Evolutionary conservation across 2,113 vertebrate species (phyloP).

Genomic region (Halcyon malimbica): DNA sequence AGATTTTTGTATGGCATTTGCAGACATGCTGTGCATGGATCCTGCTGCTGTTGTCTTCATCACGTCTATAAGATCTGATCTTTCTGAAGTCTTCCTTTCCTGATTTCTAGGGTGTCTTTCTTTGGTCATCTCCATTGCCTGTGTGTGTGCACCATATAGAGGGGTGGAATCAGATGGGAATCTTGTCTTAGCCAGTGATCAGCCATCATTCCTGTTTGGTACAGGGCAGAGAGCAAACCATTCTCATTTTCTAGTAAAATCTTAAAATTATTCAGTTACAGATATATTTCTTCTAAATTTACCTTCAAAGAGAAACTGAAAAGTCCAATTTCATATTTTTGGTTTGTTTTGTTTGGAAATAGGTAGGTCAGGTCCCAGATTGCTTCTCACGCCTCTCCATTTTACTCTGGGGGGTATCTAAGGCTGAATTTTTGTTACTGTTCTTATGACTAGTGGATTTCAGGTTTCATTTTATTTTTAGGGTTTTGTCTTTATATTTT

Average conservation of each 20-base stretch:
- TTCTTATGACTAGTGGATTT: neutral
- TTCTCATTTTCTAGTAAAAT: neutral
- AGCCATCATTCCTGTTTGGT: neutral
- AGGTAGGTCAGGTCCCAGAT: neutral
- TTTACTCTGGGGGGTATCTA: neutral
- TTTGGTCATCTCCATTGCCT: neutral
- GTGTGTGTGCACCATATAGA: neutral
- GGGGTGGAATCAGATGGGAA: neutral
- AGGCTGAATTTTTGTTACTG: neutral
- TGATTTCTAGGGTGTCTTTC: neutral
- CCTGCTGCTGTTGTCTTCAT: neutral
- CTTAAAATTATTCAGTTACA: neutral
- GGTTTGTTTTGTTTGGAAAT: neutral
- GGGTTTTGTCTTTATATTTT: neutral
- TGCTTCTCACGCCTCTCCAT: neutral
- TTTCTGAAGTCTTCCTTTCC: neutral
- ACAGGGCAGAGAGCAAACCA: neutral
- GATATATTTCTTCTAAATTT: neutral
- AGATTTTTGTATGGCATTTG: neutral
- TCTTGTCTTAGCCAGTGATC: neutral
- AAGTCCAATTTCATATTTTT: neutral
- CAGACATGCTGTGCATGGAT: neutral
- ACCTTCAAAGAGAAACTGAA: neutral
- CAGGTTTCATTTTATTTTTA: neutral
- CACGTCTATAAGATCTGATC: neutral